These are phyloP conservation scores for Sebastes cheni DNA, from an alignment of 2,797 vertebrate species.

Conservation along the genomic window DNA sequence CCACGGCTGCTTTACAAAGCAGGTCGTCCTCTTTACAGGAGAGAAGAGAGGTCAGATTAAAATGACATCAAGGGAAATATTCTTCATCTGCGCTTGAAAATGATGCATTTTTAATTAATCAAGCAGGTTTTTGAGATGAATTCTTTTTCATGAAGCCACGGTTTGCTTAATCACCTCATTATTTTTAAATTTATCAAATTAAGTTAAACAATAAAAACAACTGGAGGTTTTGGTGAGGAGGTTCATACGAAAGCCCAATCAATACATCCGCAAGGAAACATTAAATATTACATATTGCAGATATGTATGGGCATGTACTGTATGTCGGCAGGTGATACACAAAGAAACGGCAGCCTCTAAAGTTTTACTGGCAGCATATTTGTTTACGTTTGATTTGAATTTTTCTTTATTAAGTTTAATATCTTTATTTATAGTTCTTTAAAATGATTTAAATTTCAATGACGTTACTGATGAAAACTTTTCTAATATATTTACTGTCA, in stretches of 20 bases:
- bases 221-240: background rate
- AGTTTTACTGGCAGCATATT: background rate
- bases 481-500: background rate
- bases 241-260: background rate
- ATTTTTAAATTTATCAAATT: background rate
- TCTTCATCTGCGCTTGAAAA: background rate
- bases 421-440: too few relatives aligned
- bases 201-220: background rate
- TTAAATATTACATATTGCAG: too few relatives aligned
- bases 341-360: background rate
- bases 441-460: too few relatives aligned
- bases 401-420: too few relatives aligned
- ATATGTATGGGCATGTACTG: too few relatives aligned
- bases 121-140: too few relatives aligned
- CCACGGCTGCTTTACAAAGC: conserved; percentile 19
- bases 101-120: background rate
- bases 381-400: too few relatives aligned
- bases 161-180: background rate
- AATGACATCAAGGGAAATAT: background rate
- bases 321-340: too few relatives aligned
- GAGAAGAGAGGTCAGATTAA: background rate
- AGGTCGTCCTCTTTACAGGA: conserved; percentile 13
- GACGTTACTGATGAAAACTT: background rate
- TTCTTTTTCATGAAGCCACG: background rate
- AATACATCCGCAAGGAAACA: too few relatives aligned